Percentiles rank a stretch among this genome's conserved stretches.
These are phyloP conservation scores for Nephila pilipes DNA, from an alignment of 1,140 invertebrate species.

Conservation along the genomic window DNA sequence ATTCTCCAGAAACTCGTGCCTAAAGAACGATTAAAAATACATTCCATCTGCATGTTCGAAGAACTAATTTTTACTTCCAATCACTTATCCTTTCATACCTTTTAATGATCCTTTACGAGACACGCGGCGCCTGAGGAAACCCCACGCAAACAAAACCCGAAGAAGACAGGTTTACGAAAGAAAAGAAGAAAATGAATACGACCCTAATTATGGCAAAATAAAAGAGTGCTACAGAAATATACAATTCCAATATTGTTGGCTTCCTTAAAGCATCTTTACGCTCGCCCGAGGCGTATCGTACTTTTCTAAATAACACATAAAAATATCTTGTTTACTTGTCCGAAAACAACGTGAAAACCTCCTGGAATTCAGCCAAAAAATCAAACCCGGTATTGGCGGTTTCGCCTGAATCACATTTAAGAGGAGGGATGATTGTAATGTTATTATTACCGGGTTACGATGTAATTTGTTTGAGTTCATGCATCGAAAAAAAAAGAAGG, in stretches of 20 bases:
- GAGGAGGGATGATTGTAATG: not conserved
- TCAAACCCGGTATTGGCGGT: not conserved
- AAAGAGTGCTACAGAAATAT: not conserved
- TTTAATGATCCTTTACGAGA: not conserved
- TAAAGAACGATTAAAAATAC: not conserved
- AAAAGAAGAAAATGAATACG: not conserved
- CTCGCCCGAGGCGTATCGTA: not conserved
- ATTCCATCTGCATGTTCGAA: not conserved
- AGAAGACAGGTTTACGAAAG: not conserved
- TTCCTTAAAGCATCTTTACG: not conserved
- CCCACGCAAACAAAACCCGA: not conserved
- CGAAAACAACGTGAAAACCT: not conserved
- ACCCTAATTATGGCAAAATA: not conserved
- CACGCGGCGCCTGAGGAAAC: not conserved
- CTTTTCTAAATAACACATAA: not conserved
- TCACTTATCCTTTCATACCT: not conserved
- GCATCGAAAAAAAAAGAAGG: not conserved
- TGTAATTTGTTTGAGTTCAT: slow-evolving; percentile 11
- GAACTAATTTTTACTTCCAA: not conserved
- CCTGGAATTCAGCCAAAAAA: not conserved
- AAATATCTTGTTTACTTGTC: too few species aligned
- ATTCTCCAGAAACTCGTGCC: too few species aligned
- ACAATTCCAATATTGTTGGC: not conserved
- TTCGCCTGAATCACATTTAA: not conserved
- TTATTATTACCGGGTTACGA: slow-evolving; percentile 15